Evolutionary conservation across 2,888 invertebrate genomes (phyloP), one percentile per base, ranked within the genome.

Genomic region (Clanis bilineata): DNA sequence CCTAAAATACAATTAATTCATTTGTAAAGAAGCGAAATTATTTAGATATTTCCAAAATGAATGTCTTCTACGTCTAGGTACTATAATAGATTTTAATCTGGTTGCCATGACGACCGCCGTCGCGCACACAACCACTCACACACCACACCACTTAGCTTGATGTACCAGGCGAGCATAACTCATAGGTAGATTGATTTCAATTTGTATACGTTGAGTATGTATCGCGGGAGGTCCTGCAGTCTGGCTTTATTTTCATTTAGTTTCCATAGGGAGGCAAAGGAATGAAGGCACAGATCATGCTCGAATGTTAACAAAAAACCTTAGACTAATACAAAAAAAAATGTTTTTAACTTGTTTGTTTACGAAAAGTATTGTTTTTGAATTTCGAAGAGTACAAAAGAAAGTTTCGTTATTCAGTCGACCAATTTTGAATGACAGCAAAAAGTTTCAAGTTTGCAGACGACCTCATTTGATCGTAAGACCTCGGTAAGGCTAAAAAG

Each of bases 91-190:
- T 62, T 58, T 21, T 47, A 43, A 32, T 63, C 56, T 60, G 58
- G 76, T 75, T 74, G 68, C 64, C 71, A 80, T 76, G 72, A 61
- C 75, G 47, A 77, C 79, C 74, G 76, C 69, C 75, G 57, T 28
- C 55, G 59, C 68, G 63, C 74, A 73, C 68, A 68, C 71, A 68
- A 28, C 28, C 62, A 56, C 51, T 61, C 57, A 62, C 58, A 63
- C 57, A 60, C 57, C 54, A 45, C 51, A 45, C 45, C 57, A 68
- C 57, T 51, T 60, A 62, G 60, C 41, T 38, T 57, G 59, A 64
- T 64, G 61, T 69, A 77, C 74, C 64, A 73, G 73, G 76, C 60
- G 41, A 63, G 61, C 71, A 74, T 70, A 73, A 60, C 60, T 57
- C 63, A 57, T 62, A 62, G 58, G 66, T 66, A 69, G 71, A 56